Evolutionary conservation across 2,797 vertebrate species (phyloP).

Genomic region (Diplodus puntazzo): DNA sequence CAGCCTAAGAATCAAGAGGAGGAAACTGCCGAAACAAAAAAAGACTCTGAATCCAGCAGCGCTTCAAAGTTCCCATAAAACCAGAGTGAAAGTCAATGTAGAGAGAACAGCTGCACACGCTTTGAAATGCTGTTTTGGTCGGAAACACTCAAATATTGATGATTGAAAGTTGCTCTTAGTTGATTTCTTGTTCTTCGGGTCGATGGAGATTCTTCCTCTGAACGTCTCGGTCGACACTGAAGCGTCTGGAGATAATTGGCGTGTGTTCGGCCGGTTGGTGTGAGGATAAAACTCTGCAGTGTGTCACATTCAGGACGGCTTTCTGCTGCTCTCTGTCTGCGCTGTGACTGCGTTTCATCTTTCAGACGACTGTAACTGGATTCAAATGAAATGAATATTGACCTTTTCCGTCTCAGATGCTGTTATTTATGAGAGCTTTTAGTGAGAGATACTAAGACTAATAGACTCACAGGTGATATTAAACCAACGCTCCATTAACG

Average conservation of each 20-base stretch:
- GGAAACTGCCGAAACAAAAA: neutral
- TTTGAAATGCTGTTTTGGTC: slow-evolving; percentile 14
- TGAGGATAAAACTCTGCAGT: neutral
- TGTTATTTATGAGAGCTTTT: neutral
- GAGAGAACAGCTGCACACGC: neutral
- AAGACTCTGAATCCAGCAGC: neutral
- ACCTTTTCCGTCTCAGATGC: neutral
- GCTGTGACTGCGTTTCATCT: neutral
- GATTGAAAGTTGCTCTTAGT: neutral
- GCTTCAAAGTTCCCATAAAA: neutral
- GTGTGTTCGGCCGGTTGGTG: neutral
- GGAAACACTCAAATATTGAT: slow-evolving; percentile 8
- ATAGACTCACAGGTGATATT: too few species aligned
- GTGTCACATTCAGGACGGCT: neutral
- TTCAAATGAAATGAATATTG: neutral
- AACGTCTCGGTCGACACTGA: neutral
- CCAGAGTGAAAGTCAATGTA: neutral
- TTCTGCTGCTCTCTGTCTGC: neutral
- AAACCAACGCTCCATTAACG: too few species aligned
- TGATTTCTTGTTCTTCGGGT: neutral
- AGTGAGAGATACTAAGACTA: too few species aligned
- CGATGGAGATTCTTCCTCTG: slow-evolving; percentile 2
- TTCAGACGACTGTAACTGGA: neutral
- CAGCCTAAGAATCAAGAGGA: neutral
- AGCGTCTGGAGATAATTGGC: slow-evolving; percentile 28